Evolutionary conservation across 2,888 invertebrate species (phyloP).

Genomic region (Acrobasis suavella): DNA sequence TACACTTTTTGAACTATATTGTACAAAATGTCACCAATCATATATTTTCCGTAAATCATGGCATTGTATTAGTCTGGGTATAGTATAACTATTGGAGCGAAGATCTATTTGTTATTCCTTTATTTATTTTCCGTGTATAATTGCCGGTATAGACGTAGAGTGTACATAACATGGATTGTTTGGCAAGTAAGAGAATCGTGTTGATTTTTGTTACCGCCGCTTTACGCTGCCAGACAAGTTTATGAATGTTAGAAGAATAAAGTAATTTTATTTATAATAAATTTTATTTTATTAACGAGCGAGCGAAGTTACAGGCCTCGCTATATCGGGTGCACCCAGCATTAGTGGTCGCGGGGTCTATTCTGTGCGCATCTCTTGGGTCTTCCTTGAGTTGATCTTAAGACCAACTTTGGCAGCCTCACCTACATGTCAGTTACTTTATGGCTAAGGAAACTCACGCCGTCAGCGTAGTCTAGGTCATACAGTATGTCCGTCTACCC

Average conservation of each 20-base stretch:
- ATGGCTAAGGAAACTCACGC: too few relatives aligned
- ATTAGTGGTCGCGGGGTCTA: too few relatives aligned
- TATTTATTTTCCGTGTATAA: slow-evolving; percentile 26
- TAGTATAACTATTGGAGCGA: slow-evolving; percentile 34
- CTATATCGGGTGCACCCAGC: too few relatives aligned
- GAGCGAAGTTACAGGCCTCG: too few relatives aligned
- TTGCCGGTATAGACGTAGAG: slow-evolving; percentile 19
- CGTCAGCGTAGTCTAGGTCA: too few relatives aligned
- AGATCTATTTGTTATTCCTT: slow-evolving; percentile 37
- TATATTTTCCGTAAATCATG: not conserved
- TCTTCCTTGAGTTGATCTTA: too few relatives aligned
- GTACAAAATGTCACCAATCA: slow-evolving; percentile 16
- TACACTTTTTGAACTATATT: slow-evolving; percentile 2
- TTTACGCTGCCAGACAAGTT: slow-evolving; percentile 59
- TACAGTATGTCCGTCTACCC: too few relatives aligned
- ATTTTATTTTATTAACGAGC: slow-evolving; percentile 40
- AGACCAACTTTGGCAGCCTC: too few relatives aligned
- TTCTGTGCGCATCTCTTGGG: too few relatives aligned
- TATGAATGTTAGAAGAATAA: slow-evolving; percentile 72
- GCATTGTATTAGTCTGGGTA: not conserved
- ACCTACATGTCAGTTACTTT: too few relatives aligned
- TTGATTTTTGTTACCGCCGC: slow-evolving; percentile 44
- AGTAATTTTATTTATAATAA: slow-evolving; percentile 62
- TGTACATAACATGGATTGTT: slow-evolving; percentile 42
- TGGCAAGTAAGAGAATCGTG: slow-evolving; percentile 43